A percentile compares a stretch with the other conserved stretches of the same genome.
These are phyloP conservation scores for Marronus borbonicus DNA, from an alignment of 2,888 invertebrate genomes.

Conservation along the genomic window DNA sequence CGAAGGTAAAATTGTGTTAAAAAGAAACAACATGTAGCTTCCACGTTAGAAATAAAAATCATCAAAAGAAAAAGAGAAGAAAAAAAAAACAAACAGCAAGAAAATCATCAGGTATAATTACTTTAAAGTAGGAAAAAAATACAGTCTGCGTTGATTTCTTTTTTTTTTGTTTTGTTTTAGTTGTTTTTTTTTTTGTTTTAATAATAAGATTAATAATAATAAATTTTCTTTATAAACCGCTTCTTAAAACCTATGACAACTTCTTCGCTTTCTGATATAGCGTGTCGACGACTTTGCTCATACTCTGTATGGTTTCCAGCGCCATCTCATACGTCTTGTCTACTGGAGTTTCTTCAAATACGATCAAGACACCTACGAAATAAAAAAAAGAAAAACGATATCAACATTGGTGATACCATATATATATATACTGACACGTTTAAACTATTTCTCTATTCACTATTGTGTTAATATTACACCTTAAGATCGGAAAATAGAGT, in stretches of 20 bases:
- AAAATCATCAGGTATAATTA: constrained; percentile 48
- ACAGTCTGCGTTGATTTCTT: constrained; percentile 62
- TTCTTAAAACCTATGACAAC: constrained; percentile 80
- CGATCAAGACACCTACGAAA: constrained; percentile 85
- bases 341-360: constrained; percentile 94
- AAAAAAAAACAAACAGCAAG: constrained; percentile 39
- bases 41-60: constrained; percentile 9
- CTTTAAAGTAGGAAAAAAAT: constrained; percentile 62
- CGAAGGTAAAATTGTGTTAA: constrained; percentile 49
- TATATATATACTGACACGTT: too few species aligned
- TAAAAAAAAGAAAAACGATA: too few species aligned
- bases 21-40: constrained; percentile 33
- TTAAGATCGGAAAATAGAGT: too few species aligned
- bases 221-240: constrained; percentile 52
- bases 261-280: constrained; percentile 99
- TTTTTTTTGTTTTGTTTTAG: too few species aligned
- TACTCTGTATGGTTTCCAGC: constrained; percentile 97
- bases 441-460: too few species aligned
- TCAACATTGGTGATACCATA: too few species aligned
- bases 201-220: constrained; percentile 53
- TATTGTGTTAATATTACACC: too few species aligned
- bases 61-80: constrained; percentile 5
- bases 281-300: constrained; percentile 99
- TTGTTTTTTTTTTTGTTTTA: constrained; percentile 37
- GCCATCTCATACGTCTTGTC: constrained; percentile 99